Evolutionary conservation across 2,113 vertebrate genomes (phyloP), one percentile per base, ranked within the genome.

Genomic region (Ariopsis seemanni): DNA sequence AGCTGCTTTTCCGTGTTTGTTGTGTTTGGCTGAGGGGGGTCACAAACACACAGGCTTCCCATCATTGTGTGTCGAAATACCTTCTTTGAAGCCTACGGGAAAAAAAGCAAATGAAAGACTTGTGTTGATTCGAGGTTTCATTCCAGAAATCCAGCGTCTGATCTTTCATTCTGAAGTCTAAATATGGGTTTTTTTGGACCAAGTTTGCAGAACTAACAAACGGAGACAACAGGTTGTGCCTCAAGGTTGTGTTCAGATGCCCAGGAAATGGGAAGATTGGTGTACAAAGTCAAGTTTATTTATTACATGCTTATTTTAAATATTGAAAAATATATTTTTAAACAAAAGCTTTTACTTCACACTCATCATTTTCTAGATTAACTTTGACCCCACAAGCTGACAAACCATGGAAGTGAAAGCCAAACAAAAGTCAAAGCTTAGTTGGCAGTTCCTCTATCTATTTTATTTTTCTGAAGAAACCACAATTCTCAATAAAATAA

Each of bases 21-120:
- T 96, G 89, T 94, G n/a, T 65, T 94, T 95, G 88, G 90, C 92
- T 75, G n/a, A 55, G 60, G 90, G 89, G 81, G 75, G 85, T 82
- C 81, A 80, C 81, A 75, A 60, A 65, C 82, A 53, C 10, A 88
- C 85, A 69, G 88, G 89, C 85, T 95, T 95, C 95, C 94, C 91
- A 83, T 85, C 72, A 95, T 96, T 95, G 95, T 95, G 83, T 91
- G 67, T 84, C 88, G 90, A 88, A 92, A 91, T 86, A 25, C 30
- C 57, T 53, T 42, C 91, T 95, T 93, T 94, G 90, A 93, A 91
- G 91, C 84, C 12, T n/a, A 34, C 14, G 74, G 30, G 58, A 87
- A 82, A 90, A 58, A 81, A 81, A 90, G 52, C 60, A 90, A 90
- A 89, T 83, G 42, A 77, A 84, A 52, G 34, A 82, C 62, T 55